phyloP scores from a whole-genome alignment of 2,113 vertebrate species.

The Pomatorhinus ruficollis region DNA sequence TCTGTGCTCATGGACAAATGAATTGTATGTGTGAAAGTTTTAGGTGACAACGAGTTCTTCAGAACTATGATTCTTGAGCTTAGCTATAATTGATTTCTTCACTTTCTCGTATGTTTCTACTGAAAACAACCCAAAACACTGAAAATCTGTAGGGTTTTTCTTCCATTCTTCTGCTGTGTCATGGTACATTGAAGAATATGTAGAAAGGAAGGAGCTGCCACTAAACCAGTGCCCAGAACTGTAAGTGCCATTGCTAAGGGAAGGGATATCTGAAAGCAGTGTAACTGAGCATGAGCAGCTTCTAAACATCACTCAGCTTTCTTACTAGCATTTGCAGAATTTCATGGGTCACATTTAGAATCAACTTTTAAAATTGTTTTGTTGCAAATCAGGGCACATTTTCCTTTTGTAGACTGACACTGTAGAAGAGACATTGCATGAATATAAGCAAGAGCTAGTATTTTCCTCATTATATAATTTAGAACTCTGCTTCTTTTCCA shows the following conservation, averaged over 20 bases:
- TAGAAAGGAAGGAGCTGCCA: neutral
- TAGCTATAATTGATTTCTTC: neutral
- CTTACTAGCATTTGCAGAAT: neutral
- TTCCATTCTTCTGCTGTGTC: neutral
- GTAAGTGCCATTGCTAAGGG: neutral
- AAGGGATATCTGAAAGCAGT: neutral
- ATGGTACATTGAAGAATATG: neutral
- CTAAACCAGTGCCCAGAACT: neutral
- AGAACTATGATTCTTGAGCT: neutral
- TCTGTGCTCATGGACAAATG: neutral
- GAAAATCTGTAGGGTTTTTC: neutral
- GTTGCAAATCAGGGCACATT: neutral
- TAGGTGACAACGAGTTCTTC: neutral
- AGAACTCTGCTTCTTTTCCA: neutral
- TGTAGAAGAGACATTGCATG: neutral
- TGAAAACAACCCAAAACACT: neutral
- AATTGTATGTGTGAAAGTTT: neutral
- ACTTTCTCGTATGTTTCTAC: neutral
- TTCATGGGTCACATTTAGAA: neutral
- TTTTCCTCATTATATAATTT: neutral
- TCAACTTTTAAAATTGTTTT: neutral
- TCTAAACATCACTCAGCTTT: neutral
- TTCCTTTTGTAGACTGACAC: neutral
- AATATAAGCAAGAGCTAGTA: neutral
- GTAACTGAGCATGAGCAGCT: neutral